Conservation (phyloP, 2,888 invertebrate genomes). For the Acholoe squamosa region DNA sequence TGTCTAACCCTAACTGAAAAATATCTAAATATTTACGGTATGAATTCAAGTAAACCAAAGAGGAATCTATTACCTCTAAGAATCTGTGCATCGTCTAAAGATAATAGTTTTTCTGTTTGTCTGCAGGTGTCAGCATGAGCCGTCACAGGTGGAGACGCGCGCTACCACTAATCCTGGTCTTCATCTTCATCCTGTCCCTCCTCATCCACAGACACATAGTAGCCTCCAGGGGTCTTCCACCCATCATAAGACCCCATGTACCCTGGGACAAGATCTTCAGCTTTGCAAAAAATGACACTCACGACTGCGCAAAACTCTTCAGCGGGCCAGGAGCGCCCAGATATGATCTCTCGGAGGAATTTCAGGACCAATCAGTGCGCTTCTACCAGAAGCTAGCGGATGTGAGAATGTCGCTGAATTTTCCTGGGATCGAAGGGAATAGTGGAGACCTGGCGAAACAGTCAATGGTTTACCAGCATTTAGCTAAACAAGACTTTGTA, state of each 20-base stretch:
- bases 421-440: not conserved
- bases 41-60: too few species aligned
- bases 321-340: not conserved
- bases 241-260: not conserved
- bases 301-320: not conserved
- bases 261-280: not conserved
- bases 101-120: not conserved
- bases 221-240: too few species aligned
- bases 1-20: too few species aligned
- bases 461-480: not conserved
- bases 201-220: not conserved
- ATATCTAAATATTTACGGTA: too few species aligned
- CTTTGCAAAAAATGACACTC: not conserved
- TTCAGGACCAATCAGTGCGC: not conserved
- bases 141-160: not conserved
- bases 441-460: not conserved
- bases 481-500: conserved; percentile 40
- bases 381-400: not conserved
- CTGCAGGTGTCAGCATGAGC: not conserved
- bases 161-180: not conserved
- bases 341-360: not conserved
- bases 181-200: not conserved
- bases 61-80: too few species aligned
- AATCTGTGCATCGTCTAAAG: too few species aligned
- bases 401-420: not conserved